phyloP scores from a whole-genome alignment of 2,888 invertebrate genomes.

The Morinoia aosen region DNA sequence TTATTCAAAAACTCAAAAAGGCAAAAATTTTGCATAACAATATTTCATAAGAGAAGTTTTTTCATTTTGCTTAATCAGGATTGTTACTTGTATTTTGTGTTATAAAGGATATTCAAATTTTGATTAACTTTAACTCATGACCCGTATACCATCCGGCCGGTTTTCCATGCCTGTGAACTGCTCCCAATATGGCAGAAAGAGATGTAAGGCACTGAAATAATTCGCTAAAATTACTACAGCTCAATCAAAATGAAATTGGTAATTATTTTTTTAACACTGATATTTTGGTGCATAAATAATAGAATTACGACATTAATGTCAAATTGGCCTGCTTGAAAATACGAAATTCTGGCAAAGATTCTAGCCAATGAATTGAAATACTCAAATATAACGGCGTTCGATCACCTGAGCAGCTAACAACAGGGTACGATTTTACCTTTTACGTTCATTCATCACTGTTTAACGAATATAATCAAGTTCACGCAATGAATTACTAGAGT shows the following conservation, averaged over 20 bases:
- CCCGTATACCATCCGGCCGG: not conserved
- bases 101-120: not conserved
- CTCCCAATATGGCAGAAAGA: not conserved
- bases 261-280: not conserved
- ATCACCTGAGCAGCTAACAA: not conserved
- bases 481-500: too few species aligned
- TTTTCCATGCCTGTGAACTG: not conserved
- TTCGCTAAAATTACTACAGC: not conserved
- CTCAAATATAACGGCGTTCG: not conserved
- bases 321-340: too few species aligned
- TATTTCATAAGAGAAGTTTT: not conserved
- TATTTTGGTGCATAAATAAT: not conserved
- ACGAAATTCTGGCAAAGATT: too few species aligned
- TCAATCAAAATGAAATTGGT: not conserved
- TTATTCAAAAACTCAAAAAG: not conserved
- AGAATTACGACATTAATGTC: not conserved
- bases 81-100: not conserved
- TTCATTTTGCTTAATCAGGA: not conserved
- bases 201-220: not conserved
- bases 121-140: not conserved
- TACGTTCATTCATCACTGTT: not conserved
- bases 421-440: not conserved
- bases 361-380: not conserved
- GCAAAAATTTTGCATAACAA: not conserved
- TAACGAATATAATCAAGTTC: too few species aligned